Base-by-base conservation (phyloP, 2,888 invertebrate genomes). In the Tetragnatha montana region DNA sequence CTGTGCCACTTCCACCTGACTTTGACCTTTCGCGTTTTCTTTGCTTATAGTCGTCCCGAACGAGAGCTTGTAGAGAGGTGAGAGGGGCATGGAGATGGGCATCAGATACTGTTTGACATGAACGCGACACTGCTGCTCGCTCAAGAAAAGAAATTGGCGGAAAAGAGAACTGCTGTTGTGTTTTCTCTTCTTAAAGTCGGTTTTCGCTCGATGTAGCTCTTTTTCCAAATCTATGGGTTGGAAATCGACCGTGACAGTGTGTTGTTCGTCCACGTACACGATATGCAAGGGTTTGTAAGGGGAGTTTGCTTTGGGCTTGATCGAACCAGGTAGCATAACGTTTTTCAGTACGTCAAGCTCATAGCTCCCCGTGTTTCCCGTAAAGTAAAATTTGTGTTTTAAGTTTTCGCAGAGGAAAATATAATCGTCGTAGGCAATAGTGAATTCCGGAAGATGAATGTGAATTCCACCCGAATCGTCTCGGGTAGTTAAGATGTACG, bases 341-440 rank as follows among this genome's bases (percentile, higher is more conserved):
- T 84, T 84, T 60, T 22, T 17, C 49, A 76, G n/a, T 19, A 69
- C 76, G 21, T 84, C 76, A 6, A 60, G 22, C 71, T 12, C 10
- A 3, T 71, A 71, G 12, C 10, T 19, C 12, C 22, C 22, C 6
- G 7, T 21, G 71, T 21, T 17, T 12, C 12, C 21, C 19, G 21
- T 19, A 12, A 21, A n/a, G 1, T 12, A 0, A 3, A 82, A 14
- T 22, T 73, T 60, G 14, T n/a, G 68, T 50, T 82, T 22, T 2
- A 73, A 19, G 1, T 75, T 35, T 21, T 60, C 6, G 17, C 84
- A 84, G 8, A 84, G 19, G 0, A 68, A 8, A 21, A 84, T 76
- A 76, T 84, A 84, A 49, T 84, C 84, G 49, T 84, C 84, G 17
- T 84, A 47, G 0, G 14, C 6, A 69, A 84, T 84, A 14, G 8